Percentiles rank a stretch among this genome's conserved stretches.
Evolutionary conservation across 37 sponge, comb jelly and placozoan genomes (phyloP).

Genomic region (Cladorhizidae sp.): DNA sequence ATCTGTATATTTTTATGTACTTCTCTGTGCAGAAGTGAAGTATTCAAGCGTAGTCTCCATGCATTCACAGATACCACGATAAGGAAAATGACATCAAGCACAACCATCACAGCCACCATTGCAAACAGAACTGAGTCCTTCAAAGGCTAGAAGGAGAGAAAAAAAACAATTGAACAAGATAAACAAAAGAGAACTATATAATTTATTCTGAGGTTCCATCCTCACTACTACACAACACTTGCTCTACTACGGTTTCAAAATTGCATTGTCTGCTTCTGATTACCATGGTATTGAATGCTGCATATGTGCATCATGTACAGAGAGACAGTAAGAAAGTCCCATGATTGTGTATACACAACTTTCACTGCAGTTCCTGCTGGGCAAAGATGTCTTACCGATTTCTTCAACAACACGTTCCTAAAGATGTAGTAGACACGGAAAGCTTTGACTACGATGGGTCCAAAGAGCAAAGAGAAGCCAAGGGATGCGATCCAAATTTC

Average conservation of each 20-base stretch:
- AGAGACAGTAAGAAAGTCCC: too few relatives aligned
- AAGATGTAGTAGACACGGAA: constrained; percentile 70
- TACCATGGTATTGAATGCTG: too few relatives aligned
- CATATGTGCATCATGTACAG: too few relatives aligned
- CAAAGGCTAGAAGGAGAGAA: constrained; percentile 31
- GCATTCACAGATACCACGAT: constrained; percentile 18
- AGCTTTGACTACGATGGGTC: constrained; percentile 55
- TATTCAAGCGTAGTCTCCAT: constrained; percentile 1
- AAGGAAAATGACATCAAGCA: constrained; percentile 40
- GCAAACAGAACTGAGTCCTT: constrained; percentile 47
- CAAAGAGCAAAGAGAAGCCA: constrained; percentile 62
- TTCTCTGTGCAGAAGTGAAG: background rate
- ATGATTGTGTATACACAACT: too few relatives aligned
- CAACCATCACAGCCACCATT: constrained; percentile 38
- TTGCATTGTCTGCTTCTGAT: too few relatives aligned
- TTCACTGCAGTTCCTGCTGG: background rate
- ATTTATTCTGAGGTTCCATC: too few relatives aligned
- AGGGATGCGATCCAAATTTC: constrained; percentile 44
- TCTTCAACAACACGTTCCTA: constrained; percentile 34
- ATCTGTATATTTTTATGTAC: background rate
- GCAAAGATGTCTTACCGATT: background rate
- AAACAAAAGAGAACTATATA: too few relatives aligned
- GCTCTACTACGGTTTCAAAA: too few relatives aligned
- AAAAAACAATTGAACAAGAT: background rate
- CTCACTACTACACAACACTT: too few relatives aligned